These are phyloP conservation scores for Platysternon megacephalum DNA, from an alignment of 2,113 vertebrate genomes.

Conservation along the genomic window DNA sequence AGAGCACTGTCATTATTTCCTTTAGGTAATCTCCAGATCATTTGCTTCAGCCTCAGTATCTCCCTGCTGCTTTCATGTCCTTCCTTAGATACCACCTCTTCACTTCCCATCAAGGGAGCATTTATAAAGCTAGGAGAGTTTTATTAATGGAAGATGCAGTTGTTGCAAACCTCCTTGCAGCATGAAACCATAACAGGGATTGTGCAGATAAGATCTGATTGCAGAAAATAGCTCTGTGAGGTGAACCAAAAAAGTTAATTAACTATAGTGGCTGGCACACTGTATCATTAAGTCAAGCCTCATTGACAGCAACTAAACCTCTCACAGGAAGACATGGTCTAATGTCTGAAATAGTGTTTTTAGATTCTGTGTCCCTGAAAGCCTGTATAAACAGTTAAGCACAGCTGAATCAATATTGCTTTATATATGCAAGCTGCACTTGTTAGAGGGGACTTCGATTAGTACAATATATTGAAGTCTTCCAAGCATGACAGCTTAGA, in stretches of 20 bases:
- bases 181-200: slow-evolving; percentile 18
- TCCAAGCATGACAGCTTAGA: neutral
- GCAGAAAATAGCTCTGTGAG: slow-evolving; percentile 54
- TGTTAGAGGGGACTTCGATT: slow-evolving; percentile 14
- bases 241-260: slow-evolving; percentile 63
- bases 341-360: slow-evolving; percentile 39
- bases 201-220: slow-evolving; percentile 30
- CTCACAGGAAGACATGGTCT: slow-evolving; percentile 10
- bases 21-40: neutral
- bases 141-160: slow-evolving; percentile 18
- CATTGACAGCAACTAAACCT: slow-evolving; percentile 21
- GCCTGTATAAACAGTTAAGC: slow-evolving; percentile 38
- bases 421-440: slow-evolving; percentile 42
- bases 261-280: neutral
- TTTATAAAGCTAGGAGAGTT: neutral
- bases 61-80: neutral
- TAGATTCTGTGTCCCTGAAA: neutral
- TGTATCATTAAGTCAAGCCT: slow-evolving; percentile 28
- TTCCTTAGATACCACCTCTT: fast-evolving
- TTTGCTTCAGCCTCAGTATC: slow-evolving; percentile 14
- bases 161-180: neutral
- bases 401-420: slow-evolving; percentile 53
- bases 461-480: slow-evolving; percentile 5
- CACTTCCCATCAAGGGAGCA: slow-evolving; percentile 7
- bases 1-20: slow-evolving; percentile 1